Evolutionary conservation across 2,797 vertebrate species (phyloP), one percentile per base, ranked within the genome.

Genomic region (Betta splendens): DNA sequence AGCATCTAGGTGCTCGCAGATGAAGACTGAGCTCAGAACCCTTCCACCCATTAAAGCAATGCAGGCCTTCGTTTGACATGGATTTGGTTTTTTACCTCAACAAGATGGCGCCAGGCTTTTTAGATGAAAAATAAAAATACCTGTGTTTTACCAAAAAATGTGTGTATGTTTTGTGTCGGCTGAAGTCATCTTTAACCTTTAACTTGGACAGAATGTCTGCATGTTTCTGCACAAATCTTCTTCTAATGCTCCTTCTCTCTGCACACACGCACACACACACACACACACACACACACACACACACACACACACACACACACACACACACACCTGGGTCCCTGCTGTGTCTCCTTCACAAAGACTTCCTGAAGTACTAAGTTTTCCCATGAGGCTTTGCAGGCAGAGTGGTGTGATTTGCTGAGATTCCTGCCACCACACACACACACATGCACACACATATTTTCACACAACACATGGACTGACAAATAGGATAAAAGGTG

Each of bases 391-490:
- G 60, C 63, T 79, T 67, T 80, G 72, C 73, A 64, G 45, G 65
- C 43, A 52, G 57, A 83, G 67, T 66, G 75, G 81, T 78, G 71
- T 69, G 83, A 81, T 86, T 85, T 84, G 79, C 75, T 64, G 55
- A 37, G 75, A 72, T 71, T 75, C 63, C 47, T 68, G 48, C 64
- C 47, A 47, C 26, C 40, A 21, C 21, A 17, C 67, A 43, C 17
- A 43, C 49, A 54, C 15, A 51, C 25, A 28, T 13, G 48, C 22
- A 38, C 21, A 37, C 38, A 13, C 18, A 36, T 51, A 31, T n/a
- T 39, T 9, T 20, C 65, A 32, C 38, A 55, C 36, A 45, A 74
- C 64, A 43, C 53, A 40, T 8, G 18, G 10, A 38, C n/a, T 68
- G 66, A 61, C 67, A 59, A 72, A 80, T 59, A 44, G 52, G 64